Percentiles rank a stretch among this genome's conserved stretches.
Evolutionary conservation across 2,888 invertebrate genomes (phyloP).

Genomic region (Chymomyza fuscimana): DNA sequence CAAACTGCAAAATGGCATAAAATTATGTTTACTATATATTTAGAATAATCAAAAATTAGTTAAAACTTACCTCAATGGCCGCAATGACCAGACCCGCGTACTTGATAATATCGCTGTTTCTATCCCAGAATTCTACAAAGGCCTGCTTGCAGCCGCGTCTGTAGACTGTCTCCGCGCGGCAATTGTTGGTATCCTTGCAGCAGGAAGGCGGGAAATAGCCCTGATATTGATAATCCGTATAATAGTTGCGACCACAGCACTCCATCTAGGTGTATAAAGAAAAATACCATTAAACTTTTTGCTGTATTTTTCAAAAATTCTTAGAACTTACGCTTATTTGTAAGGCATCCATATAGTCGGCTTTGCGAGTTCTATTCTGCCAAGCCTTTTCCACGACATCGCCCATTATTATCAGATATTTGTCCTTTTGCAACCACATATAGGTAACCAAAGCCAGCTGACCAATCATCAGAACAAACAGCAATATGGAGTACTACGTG

Average conservation of each 20-base stretch:
- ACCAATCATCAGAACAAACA: slow-evolving; percentile 86
- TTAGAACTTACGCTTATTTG: slow-evolving; percentile 71
- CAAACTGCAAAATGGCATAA: slow-evolving; percentile 80
- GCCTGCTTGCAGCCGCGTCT: slow-evolving; percentile 72
- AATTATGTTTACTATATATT: background rate
- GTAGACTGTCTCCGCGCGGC: slow-evolving; percentile 68
- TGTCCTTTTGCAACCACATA: slow-evolving; percentile 84
- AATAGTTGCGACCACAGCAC: slow-evolving; percentile 76
- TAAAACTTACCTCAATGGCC: slow-evolving; percentile 84
- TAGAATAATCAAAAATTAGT: background rate
- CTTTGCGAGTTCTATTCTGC: slow-evolving; percentile 72
- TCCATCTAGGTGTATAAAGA: slow-evolving; percentile 59
- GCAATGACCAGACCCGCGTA: slow-evolving; percentile 86
- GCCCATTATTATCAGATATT: slow-evolving; percentile 81
- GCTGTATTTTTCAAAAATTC: background rate
- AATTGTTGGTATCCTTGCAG: slow-evolving; percentile 72
- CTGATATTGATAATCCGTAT: slow-evolving; percentile 71
- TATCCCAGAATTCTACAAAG: slow-evolving; percentile 80
- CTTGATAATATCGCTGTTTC: slow-evolving; percentile 81
- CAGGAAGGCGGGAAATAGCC: slow-evolving; percentile 76
- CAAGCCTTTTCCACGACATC: slow-evolving; percentile 81
- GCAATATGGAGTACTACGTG: slow-evolving; percentile 86
- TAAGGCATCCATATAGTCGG: slow-evolving; percentile 76
- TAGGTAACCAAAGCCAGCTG: slow-evolving; percentile 88
- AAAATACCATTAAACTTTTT: background rate